A percentile compares a stretch with the other conserved stretches of the same genome.
These are phyloP conservation scores for Silurus meridionalis DNA, from an alignment of 2,113 vertebrate genomes.

Conservation along the genomic window DNA sequence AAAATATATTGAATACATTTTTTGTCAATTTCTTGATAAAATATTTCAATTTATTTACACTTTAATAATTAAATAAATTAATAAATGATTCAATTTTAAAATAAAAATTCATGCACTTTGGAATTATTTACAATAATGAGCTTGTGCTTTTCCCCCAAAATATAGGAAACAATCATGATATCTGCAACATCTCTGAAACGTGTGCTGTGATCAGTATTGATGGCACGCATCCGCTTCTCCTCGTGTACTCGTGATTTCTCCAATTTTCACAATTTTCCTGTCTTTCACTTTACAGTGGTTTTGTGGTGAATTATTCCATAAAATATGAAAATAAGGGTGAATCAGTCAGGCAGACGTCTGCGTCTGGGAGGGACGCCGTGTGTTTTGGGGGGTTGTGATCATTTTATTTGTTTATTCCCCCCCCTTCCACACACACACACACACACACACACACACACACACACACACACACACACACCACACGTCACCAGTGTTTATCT, in stretches of 20 bases:
- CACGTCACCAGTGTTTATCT: too few relatives aligned
- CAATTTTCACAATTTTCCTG: background rate
- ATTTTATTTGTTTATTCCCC: conserved; percentile 33
- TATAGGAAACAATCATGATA: too few relatives aligned
- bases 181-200: background rate
- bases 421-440: too few relatives aligned
- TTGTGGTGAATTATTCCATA: conserved; percentile 1
- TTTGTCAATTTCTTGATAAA: background rate
- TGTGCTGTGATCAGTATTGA: background rate
- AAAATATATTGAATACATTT: background rate
- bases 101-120: background rate
- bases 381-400: background rate
- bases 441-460: too few relatives aligned
- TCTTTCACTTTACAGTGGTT: background rate
- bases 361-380: conserved; percentile 32
- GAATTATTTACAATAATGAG: background rate
- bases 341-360: conserved; percentile 10
- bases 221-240: background rate
- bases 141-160: background rate
- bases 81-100: background rate
- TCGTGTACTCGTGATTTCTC: background rate
- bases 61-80: background rate
- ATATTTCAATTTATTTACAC: too few relatives aligned
- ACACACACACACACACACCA: too few relatives aligned
- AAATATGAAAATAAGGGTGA: background rate